phyloP scores from a whole-genome alignment of 2,888 invertebrate species.

The Lasioglossum oenotherae region DNA sequence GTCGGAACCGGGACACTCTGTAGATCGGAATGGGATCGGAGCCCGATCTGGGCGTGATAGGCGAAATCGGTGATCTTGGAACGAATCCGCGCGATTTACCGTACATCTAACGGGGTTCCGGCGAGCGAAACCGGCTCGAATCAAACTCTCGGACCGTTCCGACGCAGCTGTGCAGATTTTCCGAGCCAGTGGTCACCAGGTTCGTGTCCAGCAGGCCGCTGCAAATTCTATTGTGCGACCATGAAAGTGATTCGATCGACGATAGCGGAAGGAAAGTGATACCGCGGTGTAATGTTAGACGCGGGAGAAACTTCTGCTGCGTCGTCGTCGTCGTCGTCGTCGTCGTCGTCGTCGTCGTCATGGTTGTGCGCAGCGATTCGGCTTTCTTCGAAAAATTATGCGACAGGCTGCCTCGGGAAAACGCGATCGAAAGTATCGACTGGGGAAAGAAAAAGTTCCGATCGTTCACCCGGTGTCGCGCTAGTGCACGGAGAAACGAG shows the following conservation, averaged over 20 bases:
- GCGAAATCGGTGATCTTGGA: neutral
- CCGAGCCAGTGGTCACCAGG: constrained; percentile 23
- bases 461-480: neutral
- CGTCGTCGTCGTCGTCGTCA: neutral
- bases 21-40: neutral
- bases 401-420: constrained; percentile 18
- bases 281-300: constrained; percentile 40
- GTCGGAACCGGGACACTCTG: too few relatives aligned
- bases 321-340: neutral
- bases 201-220: constrained; percentile 22
- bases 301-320: constrained; percentile 49
- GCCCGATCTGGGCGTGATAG: neutral
- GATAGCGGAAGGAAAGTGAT: constrained; percentile 58
- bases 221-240: constrained; percentile 38
- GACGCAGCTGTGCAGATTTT: constrained; percentile 34
- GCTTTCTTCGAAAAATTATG: constrained; percentile 59
- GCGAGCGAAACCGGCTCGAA: constrained; percentile 14
- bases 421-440: constrained; percentile 26
- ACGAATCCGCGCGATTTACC: constrained; percentile 30
- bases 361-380: constrained; percentile 32
- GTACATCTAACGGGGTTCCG: constrained; percentile 45
- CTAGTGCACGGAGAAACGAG: neutral
- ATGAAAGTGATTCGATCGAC: constrained; percentile 56
- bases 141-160: constrained; percentile 8
- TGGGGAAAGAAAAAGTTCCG: constrained; percentile 17